A percentile compares a stretch with the other conserved stretches of the same genome.
These are phyloP conservation scores for Lophochroa leadbeateri DNA, from an alignment of 2,113 vertebrate genomes.

Conservation along the genomic window DNA sequence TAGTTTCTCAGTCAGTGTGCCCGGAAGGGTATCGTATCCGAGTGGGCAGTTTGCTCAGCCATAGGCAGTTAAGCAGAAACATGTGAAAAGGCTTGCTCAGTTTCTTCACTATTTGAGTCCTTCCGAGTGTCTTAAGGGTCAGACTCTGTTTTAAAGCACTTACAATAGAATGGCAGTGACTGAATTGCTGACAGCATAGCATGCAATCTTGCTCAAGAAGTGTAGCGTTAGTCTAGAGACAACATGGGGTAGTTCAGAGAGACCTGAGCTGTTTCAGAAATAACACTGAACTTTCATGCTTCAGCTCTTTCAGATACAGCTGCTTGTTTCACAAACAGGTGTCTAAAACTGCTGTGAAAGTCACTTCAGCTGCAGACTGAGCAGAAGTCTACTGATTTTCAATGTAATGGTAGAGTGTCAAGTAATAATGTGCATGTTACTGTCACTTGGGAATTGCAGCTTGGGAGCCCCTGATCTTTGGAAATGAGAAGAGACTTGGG, in stretches of 20 bases:
- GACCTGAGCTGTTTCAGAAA: conserved; percentile 44
- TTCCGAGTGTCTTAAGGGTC: neutral
- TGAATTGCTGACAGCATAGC: conserved; percentile 37
- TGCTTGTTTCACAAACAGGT: conserved; percentile 44
- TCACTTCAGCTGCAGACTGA: conserved; percentile 27
- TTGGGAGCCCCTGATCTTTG: neutral
- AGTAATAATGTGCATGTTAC: neutral
- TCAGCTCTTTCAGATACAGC: conserved; percentile 41
- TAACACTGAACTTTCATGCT: conserved; percentile 39
- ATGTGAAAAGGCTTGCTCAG: neutral
- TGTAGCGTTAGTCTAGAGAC: neutral
- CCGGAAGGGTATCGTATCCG: neutral
- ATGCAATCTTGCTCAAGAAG: conserved; percentile 13
- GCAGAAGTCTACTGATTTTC: neutral
- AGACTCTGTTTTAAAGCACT: neutral
- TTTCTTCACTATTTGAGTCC: neutral
- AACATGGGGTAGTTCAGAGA: conserved; percentile 12
- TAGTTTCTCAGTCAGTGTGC: neutral
- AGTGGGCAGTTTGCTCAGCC: neutral
- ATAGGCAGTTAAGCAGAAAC: neutral
- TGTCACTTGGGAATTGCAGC: neutral
- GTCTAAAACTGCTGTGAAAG: conserved; percentile 43
- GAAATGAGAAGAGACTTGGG: neutral
- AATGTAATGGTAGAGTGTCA: neutral
- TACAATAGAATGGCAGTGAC: neutral